Base-by-base conservation (phyloP, 2,888 invertebrate genomes). In the Capitulum mitella region DNA sequence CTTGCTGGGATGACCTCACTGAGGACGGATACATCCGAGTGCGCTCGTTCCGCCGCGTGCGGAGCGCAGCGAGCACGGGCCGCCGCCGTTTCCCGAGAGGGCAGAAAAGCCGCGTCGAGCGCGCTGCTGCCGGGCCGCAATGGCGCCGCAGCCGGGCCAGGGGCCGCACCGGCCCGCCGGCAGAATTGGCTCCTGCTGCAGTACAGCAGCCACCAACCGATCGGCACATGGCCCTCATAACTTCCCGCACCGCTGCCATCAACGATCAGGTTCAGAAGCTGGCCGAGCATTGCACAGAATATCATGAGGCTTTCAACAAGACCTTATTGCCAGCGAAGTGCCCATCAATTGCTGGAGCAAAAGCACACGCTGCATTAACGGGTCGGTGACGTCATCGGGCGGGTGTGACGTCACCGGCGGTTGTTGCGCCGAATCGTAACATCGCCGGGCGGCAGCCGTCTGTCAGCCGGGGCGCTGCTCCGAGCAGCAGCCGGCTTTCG, bases 291-390 rank as follows among this genome's bases (percentile, higher is more conserved):
- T 34, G 64, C 29, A 32, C 64, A 19, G 64, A 64, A 34, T 34
- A 64, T 64, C 64, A 64, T 29, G 34, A 64, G 34, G 19, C 64
- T 34, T 64, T 64, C 64, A 64, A 64, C 64, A 64, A 64, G 64
- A 34, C 64, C 64, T 64, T 64, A 34, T 64, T 64, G 64, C 64
- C 19, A 1, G 64, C 34, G 34, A 64, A 64, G 34, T 32, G 29
- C 19, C 64, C 64, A 64, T 64, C 64, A 64, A 64, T 64, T 64
- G 64, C 34, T 29, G 19, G 64, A 32, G 64, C 34, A 64, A 64
- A 64, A 64, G 64, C 64, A 34, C 34, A 34, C 34, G 64, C 16
- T 64, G 64, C 64, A 64, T 32, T 34, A 64, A 64, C 64, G 64
- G 64, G 19, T 29, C 34, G 6, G 64, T 64, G 64, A 64, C 64